Percentiles rank a stretch among this genome's conserved stretches.
These are phyloP conservation scores for Drosophila nigricruria DNA, from an alignment of 2,888 invertebrate species.

Conservation along the genomic window DNA sequence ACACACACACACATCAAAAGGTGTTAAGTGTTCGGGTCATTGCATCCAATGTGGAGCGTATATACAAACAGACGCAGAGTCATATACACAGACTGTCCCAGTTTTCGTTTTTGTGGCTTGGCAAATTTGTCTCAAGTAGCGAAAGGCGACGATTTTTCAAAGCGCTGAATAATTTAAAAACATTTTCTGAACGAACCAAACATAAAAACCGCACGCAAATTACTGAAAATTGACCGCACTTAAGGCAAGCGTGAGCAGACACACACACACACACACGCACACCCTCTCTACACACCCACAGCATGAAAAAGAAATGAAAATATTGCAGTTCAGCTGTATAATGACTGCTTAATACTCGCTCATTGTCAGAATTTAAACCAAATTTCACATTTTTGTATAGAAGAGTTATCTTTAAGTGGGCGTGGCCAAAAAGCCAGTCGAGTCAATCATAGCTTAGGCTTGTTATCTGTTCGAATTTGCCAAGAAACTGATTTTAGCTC, in stretches of 20 bases:
- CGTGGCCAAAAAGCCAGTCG: too few species aligned
- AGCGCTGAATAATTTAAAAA: constrained; percentile 67
- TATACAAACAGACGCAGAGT: constrained; percentile 8
- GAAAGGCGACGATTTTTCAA: constrained; percentile 24
- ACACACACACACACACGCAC: constrained; percentile 11
- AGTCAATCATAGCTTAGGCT: not conserved
- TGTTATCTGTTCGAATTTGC: not conserved
- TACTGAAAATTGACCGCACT: constrained; percentile 76
- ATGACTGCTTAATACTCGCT: not conserved
- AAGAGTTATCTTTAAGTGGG: too few species aligned
- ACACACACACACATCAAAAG: constrained; percentile 15
- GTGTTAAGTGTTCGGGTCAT: constrained; percentile 51
- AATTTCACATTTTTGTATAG: not conserved
- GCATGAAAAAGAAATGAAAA: not conserved
- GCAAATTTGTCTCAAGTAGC: constrained; percentile 62
- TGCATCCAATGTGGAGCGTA: constrained; percentile 49
- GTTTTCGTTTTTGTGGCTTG: constrained; percentile 5
- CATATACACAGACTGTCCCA: constrained; percentile 21
- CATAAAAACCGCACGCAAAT: constrained; percentile 68
- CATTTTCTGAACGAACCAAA: constrained; percentile 53
- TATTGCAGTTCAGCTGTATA: not conserved
- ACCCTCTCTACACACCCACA: not conserved
- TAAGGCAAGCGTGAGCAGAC: constrained; percentile 39
- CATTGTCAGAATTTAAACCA: too few species aligned
- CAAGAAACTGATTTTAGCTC: not conserved